Evolutionary conservation across 2,797 vertebrate genomes (phyloP), one percentile per base, ranked within the genome.

Genomic region (Argentina silus): DNA sequence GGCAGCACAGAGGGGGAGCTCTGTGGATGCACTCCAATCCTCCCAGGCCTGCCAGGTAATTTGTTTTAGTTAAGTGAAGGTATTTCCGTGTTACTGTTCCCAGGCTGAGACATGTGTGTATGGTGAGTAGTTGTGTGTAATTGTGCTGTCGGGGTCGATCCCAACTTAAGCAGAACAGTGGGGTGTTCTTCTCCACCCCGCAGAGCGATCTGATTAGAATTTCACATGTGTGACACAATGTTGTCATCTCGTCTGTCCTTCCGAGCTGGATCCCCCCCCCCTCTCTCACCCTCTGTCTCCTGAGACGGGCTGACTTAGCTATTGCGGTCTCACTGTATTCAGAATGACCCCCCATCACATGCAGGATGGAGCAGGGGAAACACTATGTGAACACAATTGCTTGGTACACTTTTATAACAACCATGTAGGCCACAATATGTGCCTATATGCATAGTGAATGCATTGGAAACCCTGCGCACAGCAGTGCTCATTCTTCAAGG

Each of bases 151-250:
- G 64, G 82, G 75, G 64, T 70, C 80, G 81, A 79, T 47, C 44
- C 75, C 8, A 73, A 76, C 73, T 23, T n/a, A 6, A 76, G 81
- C 77, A 55, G 75, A 83, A 11, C 0, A 14, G 63, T 0, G n/a
- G 50, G 63, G 1, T 63, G 64, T 48, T 12, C 73, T 60, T 69
- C 76, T 71, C 44, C 1, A 82, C 87, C 90, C 90, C 76, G 84
- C 89, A 76, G 86, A 90, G 93, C 79, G 73, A 79, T 87, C 89
- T 92, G 81, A 92, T 88, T 93, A 88, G 87, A 86, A 87, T 92
- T 93, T 93, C 79, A 85, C 83, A 88, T 88, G 83, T 90, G 92
- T 86, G 80, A 83, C 82, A 82, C 78, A 78, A 75, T 56, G 89
- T 63, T 75, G 87, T 86, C 89, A 78, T 88, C 82, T 85, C 2